phyloP scores from a whole-genome alignment of 2,888 invertebrate genomes.

The Theodoxus fluviatilis region DNA sequence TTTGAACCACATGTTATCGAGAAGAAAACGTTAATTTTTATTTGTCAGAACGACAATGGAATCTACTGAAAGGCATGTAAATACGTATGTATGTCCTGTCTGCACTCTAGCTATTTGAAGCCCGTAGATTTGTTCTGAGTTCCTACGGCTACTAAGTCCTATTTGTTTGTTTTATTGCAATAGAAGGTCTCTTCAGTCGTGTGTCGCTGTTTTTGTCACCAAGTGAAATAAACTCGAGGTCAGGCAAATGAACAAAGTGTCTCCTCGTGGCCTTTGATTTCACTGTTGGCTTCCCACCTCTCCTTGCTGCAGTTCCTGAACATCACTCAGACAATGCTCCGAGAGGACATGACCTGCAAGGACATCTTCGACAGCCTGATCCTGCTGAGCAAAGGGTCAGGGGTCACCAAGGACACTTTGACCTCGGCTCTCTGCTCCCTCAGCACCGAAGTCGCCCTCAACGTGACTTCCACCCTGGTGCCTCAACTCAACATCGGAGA shows the following conservation, averaged over 20 bases:
- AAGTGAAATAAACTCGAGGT: neutral
- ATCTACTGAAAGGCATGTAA: no score
- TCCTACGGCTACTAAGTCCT: no score
- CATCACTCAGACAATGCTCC: conserved; percentile 26
- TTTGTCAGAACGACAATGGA: no score
- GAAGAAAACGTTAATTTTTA: no score
- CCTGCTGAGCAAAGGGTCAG: conserved; percentile 29
- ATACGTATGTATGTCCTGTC: no score
- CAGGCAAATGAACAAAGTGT: neutral
- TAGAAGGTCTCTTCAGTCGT: neutral
- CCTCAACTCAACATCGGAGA: conserved; percentile 48
- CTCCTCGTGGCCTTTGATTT: no score
- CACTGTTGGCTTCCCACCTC: neutral
- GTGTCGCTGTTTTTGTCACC: no score
- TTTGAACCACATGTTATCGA: no score
- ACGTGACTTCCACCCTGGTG: conserved; percentile 40
- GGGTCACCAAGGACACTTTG: conserved; percentile 35
- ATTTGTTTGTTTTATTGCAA: no score
- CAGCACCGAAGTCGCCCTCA: conserved; percentile 32
- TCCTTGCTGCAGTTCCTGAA: conserved; percentile 30
- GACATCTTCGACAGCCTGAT: conserved; percentile 32
- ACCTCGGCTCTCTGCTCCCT: conserved; percentile 47
- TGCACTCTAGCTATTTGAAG: no score
- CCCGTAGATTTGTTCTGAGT: no score
- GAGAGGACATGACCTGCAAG: conserved; percentile 27